Conservation (phyloP, 1,140 invertebrate genomes). For the Octopus bimaculoides region DNA sequence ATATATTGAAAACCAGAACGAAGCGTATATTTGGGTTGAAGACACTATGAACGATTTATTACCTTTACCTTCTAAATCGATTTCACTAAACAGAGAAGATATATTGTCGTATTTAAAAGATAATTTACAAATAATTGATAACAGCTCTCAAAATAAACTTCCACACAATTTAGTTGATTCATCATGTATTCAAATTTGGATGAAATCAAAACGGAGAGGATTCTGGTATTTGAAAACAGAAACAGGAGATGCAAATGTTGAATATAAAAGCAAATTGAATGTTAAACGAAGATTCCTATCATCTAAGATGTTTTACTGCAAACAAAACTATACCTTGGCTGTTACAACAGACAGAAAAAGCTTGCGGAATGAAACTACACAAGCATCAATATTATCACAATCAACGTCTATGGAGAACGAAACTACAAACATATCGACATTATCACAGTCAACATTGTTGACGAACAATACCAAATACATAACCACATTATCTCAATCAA, state of each 20-base stretch:
- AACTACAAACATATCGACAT: too few species aligned
- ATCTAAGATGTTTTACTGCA: background rate
- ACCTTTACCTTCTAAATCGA: background rate
- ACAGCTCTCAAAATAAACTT: too few species aligned
- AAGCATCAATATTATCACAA: too few species aligned
- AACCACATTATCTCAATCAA: too few species aligned
- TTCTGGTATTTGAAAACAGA: background rate
- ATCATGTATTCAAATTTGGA: background rate
- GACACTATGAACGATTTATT: background rate
- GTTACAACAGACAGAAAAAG: too few species aligned
- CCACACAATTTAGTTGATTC: background rate
- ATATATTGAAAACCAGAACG: background rate
- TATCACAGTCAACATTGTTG: too few species aligned
- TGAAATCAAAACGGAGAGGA: background rate
- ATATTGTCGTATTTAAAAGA: too few species aligned
- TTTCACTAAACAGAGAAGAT: background rate
- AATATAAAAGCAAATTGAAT: background rate
- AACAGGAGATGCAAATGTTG: background rate
- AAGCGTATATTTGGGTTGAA: background rate
- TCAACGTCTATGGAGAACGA: too few species aligned
- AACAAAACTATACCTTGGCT: background rate
- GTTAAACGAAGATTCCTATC: background rate
- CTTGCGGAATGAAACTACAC: too few species aligned
- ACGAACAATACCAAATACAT: too few species aligned
- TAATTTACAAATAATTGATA: too few species aligned